Percentiles rank a stretch among this genome's conserved stretches.
phyloP scores from a whole-genome alignment of 2,797 vertebrate genomes.

The Enteromius paludinosus region DNA sequence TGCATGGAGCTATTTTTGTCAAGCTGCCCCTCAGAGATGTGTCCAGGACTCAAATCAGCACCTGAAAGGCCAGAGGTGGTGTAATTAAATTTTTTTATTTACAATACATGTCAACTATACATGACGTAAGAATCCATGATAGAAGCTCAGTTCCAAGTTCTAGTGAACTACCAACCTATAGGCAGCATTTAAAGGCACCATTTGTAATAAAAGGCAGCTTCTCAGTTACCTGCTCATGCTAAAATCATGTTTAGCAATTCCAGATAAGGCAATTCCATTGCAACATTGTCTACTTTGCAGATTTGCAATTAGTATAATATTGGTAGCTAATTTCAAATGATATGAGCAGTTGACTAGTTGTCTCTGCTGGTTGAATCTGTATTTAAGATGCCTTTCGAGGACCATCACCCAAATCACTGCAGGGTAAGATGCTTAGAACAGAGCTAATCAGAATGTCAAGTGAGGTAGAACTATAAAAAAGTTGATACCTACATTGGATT shows the following conservation, averaged over 20 bases:
- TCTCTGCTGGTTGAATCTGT: not conserved
- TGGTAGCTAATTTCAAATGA: not conserved
- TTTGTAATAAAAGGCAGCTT: not conserved
- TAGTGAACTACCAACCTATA: not conserved
- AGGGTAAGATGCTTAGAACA: not conserved
- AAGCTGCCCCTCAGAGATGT: conserved; percentile 77
- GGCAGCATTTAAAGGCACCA: not conserved
- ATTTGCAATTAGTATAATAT: not conserved
- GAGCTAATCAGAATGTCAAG: not conserved
- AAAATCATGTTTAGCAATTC: not conserved
- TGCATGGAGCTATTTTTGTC: conserved; percentile 73
- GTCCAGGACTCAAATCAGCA: conserved; percentile 83
- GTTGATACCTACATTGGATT: conserved; percentile 87
- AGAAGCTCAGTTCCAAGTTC: not conserved
- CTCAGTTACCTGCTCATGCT: not conserved
- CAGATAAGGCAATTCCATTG: not conserved
- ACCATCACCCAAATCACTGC: not conserved
- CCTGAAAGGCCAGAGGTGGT: conserved; percentile 70
- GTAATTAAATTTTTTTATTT: not conserved
- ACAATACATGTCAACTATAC: conserved; percentile 10
- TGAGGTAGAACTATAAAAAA: not conserved
- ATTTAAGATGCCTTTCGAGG: not conserved
- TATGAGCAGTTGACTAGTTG: not conserved
- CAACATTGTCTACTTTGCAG: not conserved
- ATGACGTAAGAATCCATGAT: not conserved